A percentile compares a stretch with the other conserved stretches of the same genome.
phyloP scores from a whole-genome alignment of 2,888 invertebrate species.

The Hydrotaea diabolus region DNA sequence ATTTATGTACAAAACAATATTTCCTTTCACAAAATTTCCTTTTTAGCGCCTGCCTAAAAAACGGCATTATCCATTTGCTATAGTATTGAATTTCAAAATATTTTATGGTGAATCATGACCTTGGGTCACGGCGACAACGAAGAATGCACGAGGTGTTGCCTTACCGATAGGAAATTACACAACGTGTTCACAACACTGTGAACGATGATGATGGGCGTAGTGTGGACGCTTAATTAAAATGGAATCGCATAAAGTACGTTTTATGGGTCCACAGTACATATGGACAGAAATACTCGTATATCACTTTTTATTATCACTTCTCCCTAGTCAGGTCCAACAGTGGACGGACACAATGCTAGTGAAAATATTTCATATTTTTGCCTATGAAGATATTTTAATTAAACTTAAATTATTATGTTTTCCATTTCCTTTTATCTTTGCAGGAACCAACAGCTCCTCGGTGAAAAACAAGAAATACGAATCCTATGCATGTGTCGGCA shows the following conservation, averaged over 20 bases:
- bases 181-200: background rate
- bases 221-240: background rate
- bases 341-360: background rate
- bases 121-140: too few relatives aligned
- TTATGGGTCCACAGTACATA: background rate
- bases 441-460: conserved; percentile 25
- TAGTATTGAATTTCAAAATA: too few relatives aligned
- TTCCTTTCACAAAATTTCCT: background rate
- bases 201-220: background rate
- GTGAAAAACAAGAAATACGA: background rate
- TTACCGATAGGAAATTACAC: too few relatives aligned
- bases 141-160: too few relatives aligned
- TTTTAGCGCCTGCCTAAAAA: background rate
- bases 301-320: conserved; percentile 2
- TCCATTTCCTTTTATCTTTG: conserved; percentile 53
- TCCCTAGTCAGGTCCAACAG: background rate
- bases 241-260: background rate
- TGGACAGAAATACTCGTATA: background rate
- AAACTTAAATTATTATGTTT: conserved; percentile 39
- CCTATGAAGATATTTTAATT: conserved; percentile 48
- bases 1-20: too few relatives aligned
- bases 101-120: too few relatives aligned
- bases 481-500: conserved; percentile 1
- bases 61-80: background rate
- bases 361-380: background rate